These are phyloP conservation scores for Dendroctonus ponderosae DNA, from an alignment of 1,140 invertebrate genomes.

Conservation along the genomic window DNA sequence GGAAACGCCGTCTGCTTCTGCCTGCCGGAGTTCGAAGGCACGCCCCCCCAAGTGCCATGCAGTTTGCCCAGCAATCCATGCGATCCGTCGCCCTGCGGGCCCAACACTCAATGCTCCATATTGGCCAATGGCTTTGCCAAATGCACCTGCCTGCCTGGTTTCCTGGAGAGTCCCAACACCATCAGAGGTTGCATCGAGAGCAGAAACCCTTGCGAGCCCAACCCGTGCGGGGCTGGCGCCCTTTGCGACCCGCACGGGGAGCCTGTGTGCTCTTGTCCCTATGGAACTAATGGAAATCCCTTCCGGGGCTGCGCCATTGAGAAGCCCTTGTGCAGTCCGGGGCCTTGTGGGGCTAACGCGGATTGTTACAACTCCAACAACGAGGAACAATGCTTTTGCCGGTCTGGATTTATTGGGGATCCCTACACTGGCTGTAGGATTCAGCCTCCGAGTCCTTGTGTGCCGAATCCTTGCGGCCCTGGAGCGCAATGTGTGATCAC, in stretches of 20 bases:
- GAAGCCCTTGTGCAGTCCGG: conserved; percentile 68
- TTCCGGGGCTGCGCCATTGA: conserved; percentile 66
- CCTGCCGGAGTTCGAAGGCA: conserved; percentile 83
- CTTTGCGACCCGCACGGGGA: conserved; percentile 73
- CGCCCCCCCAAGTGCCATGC: conserved; percentile 70
- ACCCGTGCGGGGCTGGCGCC: conserved; percentile 75
- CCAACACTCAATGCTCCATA: conserved; percentile 81
- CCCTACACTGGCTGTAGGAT: conserved; percentile 63
- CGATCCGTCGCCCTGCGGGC: conserved; percentile 81
- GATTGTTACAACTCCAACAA: conserved; percentile 74
- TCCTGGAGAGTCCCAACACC: conserved; percentile 82
- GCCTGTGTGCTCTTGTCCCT: conserved; percentile 80
- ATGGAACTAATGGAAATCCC: conserved; percentile 73
- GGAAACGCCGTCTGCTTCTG: conserved; percentile 78
- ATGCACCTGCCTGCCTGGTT: conserved; percentile 81
- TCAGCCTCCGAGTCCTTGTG: conserved; percentile 64
- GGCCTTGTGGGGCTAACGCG: conserved; percentile 77
- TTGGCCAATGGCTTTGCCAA: conserved; percentile 80
- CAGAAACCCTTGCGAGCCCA: conserved; percentile 76
- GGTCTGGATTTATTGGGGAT: conserved; percentile 70
- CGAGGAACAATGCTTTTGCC: conserved; percentile 75
- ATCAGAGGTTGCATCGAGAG: conserved; percentile 78
- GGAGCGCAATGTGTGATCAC: conserved; percentile 70
- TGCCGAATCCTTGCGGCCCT: conserved; percentile 75
- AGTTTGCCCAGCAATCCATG: conserved; percentile 72